A percentile compares a stretch with the other conserved stretches of the same genome.
phyloP scores from a whole-genome alignment of 1,140 invertebrate genomes.

The Plectrocnemia conspersa region DNA sequence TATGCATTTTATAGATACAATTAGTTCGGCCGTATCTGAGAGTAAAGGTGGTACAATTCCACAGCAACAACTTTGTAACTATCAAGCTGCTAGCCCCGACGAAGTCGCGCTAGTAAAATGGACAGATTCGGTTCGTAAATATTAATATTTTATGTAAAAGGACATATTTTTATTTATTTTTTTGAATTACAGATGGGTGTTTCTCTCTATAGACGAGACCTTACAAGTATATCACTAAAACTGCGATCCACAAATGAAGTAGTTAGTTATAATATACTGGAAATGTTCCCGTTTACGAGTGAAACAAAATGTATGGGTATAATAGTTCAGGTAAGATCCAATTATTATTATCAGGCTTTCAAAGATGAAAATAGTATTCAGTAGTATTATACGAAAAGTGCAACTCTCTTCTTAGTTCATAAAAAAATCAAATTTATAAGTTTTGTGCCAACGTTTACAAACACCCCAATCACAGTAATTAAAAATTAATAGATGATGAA shows the following conservation, averaged over 20 bases:
- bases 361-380: too few relatives aligned
- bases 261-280: conserved; percentile 82
- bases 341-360: conserved; percentile 11
- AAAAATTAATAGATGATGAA: too few relatives aligned
- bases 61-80: conserved; percentile 63
- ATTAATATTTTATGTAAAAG: conserved; percentile 2
- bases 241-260: conserved; percentile 70
- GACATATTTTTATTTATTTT: conserved; percentile 9
- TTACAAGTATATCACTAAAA: conserved; percentile 53
- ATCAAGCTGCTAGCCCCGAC: conserved; percentile 93
- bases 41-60: conserved; percentile 48
- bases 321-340: conserved; percentile 73
- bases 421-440: too few relatives aligned
- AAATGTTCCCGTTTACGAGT: conserved; percentile 98
- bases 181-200: conserved; percentile 44
- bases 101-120: conserved; percentile 82
- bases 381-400: too few relatives aligned
- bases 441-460: too few relatives aligned
- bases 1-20: conserved; percentile 40
- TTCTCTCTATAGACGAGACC: conserved; percentile 44
- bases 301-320: conserved; percentile 99
- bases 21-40: conserved; percentile 59
- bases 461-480: too few relatives aligned
- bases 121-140: conserved; percentile 62
- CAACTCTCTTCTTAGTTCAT: too few relatives aligned